These are phyloP conservation scores for Callochromis pleurospilus DNA, from an alignment of 2,113 vertebrate species.

Conservation along the genomic window DNA sequence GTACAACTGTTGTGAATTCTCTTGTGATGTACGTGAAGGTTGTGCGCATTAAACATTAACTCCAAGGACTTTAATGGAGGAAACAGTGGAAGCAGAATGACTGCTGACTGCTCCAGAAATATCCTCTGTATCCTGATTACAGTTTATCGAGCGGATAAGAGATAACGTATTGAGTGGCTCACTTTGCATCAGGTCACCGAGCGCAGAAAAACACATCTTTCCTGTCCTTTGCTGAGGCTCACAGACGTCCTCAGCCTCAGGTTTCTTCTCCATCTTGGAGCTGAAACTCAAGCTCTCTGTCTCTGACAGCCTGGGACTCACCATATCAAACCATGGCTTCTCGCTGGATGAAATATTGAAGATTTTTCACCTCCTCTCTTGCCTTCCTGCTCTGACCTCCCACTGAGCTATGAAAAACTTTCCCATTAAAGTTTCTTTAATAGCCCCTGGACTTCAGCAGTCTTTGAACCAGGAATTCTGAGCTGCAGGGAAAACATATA, in stretches of 20 bases:
- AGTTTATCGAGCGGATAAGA: slow-evolving; percentile 35
- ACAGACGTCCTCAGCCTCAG: not conserved
- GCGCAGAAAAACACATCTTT: not conserved
- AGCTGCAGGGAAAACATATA: not conserved
- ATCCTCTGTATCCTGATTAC: slow-evolving; percentile 42
- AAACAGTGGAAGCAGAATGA: slow-evolving; percentile 8
- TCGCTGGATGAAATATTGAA: not conserved
- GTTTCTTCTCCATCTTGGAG: not conserved
- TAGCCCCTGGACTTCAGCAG: not conserved
- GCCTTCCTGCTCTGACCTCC: not conserved
- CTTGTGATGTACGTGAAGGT: not conserved
- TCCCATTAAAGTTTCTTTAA: not conserved
- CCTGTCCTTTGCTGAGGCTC: not conserved
- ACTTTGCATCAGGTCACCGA: not conserved
- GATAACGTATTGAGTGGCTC: slow-evolving; percentile 11
- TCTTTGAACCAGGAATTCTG: not conserved
- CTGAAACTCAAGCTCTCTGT: slow-evolving; percentile 12
- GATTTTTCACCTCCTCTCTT: not conserved
- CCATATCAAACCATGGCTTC: not conserved
- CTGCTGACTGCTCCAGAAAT: slow-evolving; percentile 37
- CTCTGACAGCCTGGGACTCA: not conserved
- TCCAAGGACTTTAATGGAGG: slow-evolving; percentile 21
- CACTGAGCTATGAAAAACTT: not conserved
- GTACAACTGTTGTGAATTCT: not conserved
- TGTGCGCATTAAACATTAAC: not conserved